Base-by-base conservation (phyloP, 2,888 invertebrate species). In the Fragum fragum region DNA sequence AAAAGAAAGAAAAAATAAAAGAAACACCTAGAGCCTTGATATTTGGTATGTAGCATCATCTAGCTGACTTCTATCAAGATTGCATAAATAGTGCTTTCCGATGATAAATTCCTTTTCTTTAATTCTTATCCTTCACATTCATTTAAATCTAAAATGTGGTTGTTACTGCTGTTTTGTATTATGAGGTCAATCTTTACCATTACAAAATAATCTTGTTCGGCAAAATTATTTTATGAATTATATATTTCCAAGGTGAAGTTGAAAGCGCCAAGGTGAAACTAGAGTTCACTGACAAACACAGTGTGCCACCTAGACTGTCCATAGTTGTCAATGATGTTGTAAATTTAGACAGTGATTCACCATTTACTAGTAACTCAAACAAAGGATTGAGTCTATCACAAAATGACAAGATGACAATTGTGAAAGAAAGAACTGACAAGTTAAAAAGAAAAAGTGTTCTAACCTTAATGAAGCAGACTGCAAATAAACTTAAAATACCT, bases 191-290 rank as follows among this genome's bases (percentile, higher is more conserved):
- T n/a, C n/a, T n/a, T n/a, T n/a, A n/a, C n/a, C n/a, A n/a, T n/a
- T n/a, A n/a, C n/a, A n/a, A n/a, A n/a, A n/a, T n/a, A n/a, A n/a
- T n/a, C n/a, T n/a, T n/a, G n/a, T n/a, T n/a, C n/a, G n/a, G n/a
- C n/a, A n/a, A n/a, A n/a, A n/a, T n/a, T n/a, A n/a, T n/a, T n/a
- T n/a, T n/a, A n/a, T n/a, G n/a, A n/a, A n/a, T n/a, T n/a, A n/a
- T n/a, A n/a, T n/a, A 68, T 29, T 42, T 61, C 59, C 23, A 47
- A 77, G 72, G 71, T n/a, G 32, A 78, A 69, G 72, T 75, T 42
- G 53, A 68, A 9, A 53, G 26, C 32, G 74, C 81, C 1, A 75
- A 73, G 26, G 39, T 53, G 21, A 47, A 66, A 21, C 55, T 75
- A 7, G 55, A 53, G 7, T 74, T 75, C 74, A 70, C 61, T 68